Evolutionary conservation across 2,797 vertebrate genomes (phyloP).

Genomic region (Micropoecilia bifurca): DNA sequence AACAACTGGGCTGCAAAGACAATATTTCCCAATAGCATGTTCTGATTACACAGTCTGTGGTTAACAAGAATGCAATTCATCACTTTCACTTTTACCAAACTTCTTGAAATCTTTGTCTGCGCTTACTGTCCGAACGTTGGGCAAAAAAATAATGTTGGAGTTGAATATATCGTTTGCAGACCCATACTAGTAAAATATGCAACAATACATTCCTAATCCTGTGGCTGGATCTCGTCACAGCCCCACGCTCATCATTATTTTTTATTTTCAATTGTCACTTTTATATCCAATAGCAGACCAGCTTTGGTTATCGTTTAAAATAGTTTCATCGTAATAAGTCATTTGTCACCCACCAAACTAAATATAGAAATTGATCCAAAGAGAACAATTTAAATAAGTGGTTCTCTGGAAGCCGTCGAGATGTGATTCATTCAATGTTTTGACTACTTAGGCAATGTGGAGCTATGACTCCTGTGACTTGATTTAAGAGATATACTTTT

Average conservation of each 20-base stretch:
- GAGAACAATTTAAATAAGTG: slow-evolving; percentile 53
- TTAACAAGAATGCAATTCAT: not conserved
- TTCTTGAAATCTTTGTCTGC: not conserved
- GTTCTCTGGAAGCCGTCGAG: slow-evolving; percentile 54
- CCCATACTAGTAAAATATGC: not conserved
- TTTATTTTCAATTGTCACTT: not conserved
- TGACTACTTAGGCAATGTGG: slow-evolving; percentile 32
- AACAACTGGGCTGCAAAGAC: not conserved
- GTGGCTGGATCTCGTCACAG: not conserved
- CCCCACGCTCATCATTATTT: not conserved
- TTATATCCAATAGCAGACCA: slow-evolving; percentile 9
- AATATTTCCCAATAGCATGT: not conserved
- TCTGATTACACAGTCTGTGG: not conserved
- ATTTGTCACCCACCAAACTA: slow-evolving; percentile 30
- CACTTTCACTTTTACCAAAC: not conserved
- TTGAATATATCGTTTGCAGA: not conserved
- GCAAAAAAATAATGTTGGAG: not conserved
- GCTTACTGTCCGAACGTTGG: not conserved
- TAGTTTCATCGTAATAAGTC: slow-evolving; percentile 37
- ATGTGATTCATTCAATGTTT: slow-evolving; percentile 49
- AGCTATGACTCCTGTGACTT: slow-evolving; percentile 36
- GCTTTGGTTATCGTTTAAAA: slow-evolving; percentile 33
- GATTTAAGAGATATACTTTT: slow-evolving; percentile 41
- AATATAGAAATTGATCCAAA: slow-evolving; percentile 40
- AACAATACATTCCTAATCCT: not conserved